A percentile compares a stretch with the other conserved stretches of the same genome.
Conservation (phyloP, 2,888 invertebrate genomes). For the Rhingia rostrata region DNA sequence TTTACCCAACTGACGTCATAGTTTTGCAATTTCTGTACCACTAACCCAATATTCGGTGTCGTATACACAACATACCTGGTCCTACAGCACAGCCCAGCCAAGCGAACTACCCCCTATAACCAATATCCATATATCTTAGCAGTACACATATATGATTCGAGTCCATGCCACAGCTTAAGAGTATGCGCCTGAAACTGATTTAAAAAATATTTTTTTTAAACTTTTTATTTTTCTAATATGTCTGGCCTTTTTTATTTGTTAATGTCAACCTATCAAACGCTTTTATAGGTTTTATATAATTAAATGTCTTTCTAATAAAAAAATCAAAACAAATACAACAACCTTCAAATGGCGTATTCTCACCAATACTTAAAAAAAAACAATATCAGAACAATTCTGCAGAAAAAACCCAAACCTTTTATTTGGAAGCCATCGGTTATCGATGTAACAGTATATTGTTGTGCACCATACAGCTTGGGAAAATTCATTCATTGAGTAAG, state of each 20-base stretch:
- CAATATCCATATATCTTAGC: slow-evolving; percentile 41
- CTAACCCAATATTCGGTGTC: slow-evolving; percentile 75
- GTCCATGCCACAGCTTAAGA: too few species aligned
- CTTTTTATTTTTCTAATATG: too few species aligned
- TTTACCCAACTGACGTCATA: slow-evolving; percentile 79
- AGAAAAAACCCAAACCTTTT: background rate
- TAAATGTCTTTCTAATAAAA: too few species aligned
- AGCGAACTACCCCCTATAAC: slow-evolving; percentile 31
- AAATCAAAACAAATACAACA: too few species aligned
- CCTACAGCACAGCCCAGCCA: slow-evolving; percentile 42
- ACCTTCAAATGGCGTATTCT: too few species aligned
- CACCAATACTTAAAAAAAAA: slow-evolving; percentile 6
- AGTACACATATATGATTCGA: background rate
- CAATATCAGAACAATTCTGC: background rate
- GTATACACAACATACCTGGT: slow-evolving; percentile 67
- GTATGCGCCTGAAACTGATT: background rate
- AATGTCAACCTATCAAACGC: too few species aligned
- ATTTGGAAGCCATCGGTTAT: slow-evolving; percentile 8
- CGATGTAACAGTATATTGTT: slow-evolving; percentile 5
- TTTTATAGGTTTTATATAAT: too few species aligned
- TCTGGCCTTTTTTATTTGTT: too few species aligned
- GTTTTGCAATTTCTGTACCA: slow-evolving; percentile 76
- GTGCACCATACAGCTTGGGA: slow-evolving; percentile 41
- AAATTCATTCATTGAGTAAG: slow-evolving; percentile 74
- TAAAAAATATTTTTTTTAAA: background rate